Evolutionary conservation across 2,113 vertebrate genomes (phyloP).

Genomic region (Poecile atricapillus): DNA sequence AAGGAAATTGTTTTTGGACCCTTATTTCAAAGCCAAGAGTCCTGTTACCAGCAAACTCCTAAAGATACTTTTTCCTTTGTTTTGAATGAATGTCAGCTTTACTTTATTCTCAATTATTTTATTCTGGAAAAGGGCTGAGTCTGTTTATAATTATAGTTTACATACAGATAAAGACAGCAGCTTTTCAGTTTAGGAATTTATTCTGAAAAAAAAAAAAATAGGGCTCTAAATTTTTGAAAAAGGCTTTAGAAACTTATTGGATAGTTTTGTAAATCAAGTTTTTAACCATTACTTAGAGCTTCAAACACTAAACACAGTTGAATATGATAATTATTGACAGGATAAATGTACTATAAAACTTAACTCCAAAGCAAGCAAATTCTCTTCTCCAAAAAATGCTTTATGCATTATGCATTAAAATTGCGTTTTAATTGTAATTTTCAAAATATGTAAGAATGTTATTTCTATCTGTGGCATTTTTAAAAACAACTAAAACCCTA

Average conservation of each 20-base stretch:
- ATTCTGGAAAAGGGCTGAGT: not conserved
- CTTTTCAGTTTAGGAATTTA: not conserved
- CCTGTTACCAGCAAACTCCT: not conserved
- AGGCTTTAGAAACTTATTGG: not conserved
- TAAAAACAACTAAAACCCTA: not conserved
- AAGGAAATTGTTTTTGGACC: not conserved
- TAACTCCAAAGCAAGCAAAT: not conserved
- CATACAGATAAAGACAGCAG: not conserved
- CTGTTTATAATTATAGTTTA: not conserved
- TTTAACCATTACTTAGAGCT: not conserved
- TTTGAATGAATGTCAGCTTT: not conserved
- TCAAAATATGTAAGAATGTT: not conserved
- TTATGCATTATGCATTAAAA: not conserved
- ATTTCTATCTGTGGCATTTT: not conserved
- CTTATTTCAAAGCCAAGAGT: not conserved
- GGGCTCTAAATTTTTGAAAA: not conserved
- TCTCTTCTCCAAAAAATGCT: not conserved
- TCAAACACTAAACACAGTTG: not conserved
- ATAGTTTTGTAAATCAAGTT: not conserved
- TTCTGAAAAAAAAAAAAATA: not conserved
- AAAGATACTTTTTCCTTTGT: not conserved
- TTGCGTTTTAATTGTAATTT: not conserved
- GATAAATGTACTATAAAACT: not conserved
- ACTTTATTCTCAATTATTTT: not conserved
- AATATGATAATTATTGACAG: not conserved